Base-by-base conservation (phyloP, 2,113 vertebrate species). In the Diphyllodes magnificus region DNA sequence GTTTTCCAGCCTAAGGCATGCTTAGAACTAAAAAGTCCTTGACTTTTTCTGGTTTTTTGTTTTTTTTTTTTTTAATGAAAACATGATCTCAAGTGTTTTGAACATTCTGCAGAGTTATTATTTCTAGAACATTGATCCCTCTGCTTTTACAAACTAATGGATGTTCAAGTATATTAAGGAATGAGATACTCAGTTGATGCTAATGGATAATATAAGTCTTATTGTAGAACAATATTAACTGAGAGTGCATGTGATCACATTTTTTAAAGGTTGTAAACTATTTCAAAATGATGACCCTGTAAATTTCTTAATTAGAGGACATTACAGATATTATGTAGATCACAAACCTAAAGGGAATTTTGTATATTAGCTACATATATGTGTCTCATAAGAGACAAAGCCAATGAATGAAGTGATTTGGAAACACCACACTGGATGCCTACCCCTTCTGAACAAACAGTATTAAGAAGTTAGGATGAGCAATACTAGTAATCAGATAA, bases 401-500 rank as follows among this genome's bases (percentile, higher is more conserved):
- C 2, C 17, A 89, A 59, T 9, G 5, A 51, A 63, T 14, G 3
- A 69, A 75, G 10, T 19, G 7, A 25, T 50, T 63, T 65, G 56
- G 77, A 33, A 95, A 61, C 7, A n/a, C 8, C 27, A 50, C 15
- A 25, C 8, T 49, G 9, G 10, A 86, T 69, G 24, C 15, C 31
- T 60, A 45, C 37, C 4, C 5, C 51, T 94, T 40, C 6, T 12
- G 14, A 95, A 92, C 4, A 92, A 70, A 49, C 5, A 81, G 1
- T 18, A 64, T 66, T 72, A 91, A 92, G 63, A 82, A 61, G 40
- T 92, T 91, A 94, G 68, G 9, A 77, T 84, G 53, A 94, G 13
- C 53, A 97, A 89, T 75, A 50, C 11, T 80, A 7, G 47, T 54
- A 95, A 95, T 95, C 76, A 97, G 42, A 68, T 85, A 21, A 61